A percentile compares a stretch with the other conserved stretches of the same genome.
Evolutionary conservation across 1,140 invertebrate genomes (phyloP).

Genomic region (Meloidogyne chitwoodi): DNA sequence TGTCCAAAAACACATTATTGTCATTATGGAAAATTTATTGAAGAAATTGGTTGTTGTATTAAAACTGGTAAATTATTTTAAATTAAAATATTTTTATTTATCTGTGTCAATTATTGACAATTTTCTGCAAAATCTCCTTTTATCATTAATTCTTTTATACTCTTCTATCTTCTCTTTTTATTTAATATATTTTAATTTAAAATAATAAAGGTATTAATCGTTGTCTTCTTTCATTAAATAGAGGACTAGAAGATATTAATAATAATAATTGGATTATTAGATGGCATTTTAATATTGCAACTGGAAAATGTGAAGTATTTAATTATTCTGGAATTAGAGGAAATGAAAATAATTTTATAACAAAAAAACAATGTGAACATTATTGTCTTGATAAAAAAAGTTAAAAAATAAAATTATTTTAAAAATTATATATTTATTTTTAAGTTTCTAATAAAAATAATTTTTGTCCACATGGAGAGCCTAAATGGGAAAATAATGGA

Average conservation of each 20-base stretch:
- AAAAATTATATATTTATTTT: constrained; percentile 4
- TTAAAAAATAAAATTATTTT: constrained; percentile 43
- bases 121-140: too few relatives aligned
- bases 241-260: constrained; percentile 40
- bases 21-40: constrained; percentile 43
- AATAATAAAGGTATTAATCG: constrained; percentile 39
- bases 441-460: constrained; percentile 19
- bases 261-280: constrained; percentile 36
- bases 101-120: too few relatives aligned
- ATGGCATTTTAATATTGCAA: constrained; percentile 50
- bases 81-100: background rate
- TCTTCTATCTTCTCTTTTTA: too few relatives aligned
- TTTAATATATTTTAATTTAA: too few relatives aligned
- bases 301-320: constrained; percentile 30
- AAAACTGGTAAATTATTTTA: constrained; percentile 22
- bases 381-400: constrained; percentile 34
- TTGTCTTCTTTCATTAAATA: constrained; percentile 47
- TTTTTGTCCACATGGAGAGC: constrained; percentile 55
- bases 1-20: constrained; percentile 47
- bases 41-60: constrained; percentile 53
- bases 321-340: constrained; percentile 41
- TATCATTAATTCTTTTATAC: too few relatives aligned
- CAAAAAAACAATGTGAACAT: constrained; percentile 61
- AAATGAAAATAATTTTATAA: constrained; percentile 80
- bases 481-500: constrained; percentile 20